Evolutionary conservation across 2,888 invertebrate genomes (phyloP).

Genomic region (Heliconius charithonia): DNA sequence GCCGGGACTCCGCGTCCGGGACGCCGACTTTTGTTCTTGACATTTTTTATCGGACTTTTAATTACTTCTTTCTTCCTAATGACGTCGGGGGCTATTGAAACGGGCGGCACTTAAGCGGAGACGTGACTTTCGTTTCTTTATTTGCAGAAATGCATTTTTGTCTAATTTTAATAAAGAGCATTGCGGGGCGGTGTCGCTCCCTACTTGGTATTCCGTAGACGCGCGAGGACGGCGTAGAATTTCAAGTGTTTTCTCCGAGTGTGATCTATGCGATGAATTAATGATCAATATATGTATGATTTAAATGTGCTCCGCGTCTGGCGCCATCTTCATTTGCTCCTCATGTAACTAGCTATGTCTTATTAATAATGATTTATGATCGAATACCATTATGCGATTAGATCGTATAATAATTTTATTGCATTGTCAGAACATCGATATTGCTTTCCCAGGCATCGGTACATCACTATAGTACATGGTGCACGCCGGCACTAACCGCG

Average conservation of each 20-base stretch:
- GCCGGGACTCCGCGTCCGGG: slow-evolving; percentile 13
- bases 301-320: slow-evolving; percentile 50
- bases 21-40: slow-evolving; percentile 57
- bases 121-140: slow-evolving; percentile 74
- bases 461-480: slow-evolving; percentile 33
- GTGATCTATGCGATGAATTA: slow-evolving; percentile 56
- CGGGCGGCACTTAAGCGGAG: slow-evolving; percentile 71
- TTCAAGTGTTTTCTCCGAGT: slow-evolving; percentile 54
- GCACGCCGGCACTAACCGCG: slow-evolving; percentile 26
- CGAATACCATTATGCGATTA: slow-evolving; percentile 37
- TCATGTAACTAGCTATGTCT: slow-evolving; percentile 49
- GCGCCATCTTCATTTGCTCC: slow-evolving; percentile 50
- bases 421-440: slow-evolving; percentile 32
- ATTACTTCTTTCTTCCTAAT: slow-evolving; percentile 77
- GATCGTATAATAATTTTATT: slow-evolving; percentile 35
- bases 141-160: slow-evolving; percentile 51
- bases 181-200: slow-evolving; percentile 37
- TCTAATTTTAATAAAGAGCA: slow-evolving; percentile 54
- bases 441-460: slow-evolving; percentile 8
- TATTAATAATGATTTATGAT: slow-evolving; percentile 49
- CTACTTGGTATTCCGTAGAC: slow-evolving; percentile 52
- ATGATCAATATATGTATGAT: slow-evolving; percentile 51
- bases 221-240: slow-evolving; percentile 50
- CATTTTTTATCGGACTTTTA: slow-evolving; percentile 76
- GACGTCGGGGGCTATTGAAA: slow-evolving; percentile 73